A percentile compares a stretch with the other conserved stretches of the same genome.
These are phyloP conservation scores for Diphyllodes magnificus DNA, from an alignment of 2,113 vertebrate genomes.

Conservation along the genomic window DNA sequence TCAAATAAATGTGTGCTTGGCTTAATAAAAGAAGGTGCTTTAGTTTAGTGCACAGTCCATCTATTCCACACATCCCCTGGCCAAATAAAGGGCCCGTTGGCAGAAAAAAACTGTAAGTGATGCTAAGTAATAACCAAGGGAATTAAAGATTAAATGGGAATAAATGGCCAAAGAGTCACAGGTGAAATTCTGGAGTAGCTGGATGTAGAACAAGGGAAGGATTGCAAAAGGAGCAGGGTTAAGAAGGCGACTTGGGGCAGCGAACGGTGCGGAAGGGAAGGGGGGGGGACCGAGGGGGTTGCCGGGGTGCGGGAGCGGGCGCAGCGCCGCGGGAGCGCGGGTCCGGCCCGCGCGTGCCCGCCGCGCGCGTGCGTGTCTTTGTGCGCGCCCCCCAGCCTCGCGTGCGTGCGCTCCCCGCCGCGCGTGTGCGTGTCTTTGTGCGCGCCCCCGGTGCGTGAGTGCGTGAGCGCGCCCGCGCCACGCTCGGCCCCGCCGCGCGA, in stretches of 20 bases:
- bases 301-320: background rate
- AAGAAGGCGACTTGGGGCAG: fast-evolving
- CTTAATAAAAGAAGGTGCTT: background rate
- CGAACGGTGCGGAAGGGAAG: too few species aligned
- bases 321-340: background rate
- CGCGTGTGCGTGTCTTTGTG: background rate
- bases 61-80: background rate
- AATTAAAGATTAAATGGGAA: background rate
- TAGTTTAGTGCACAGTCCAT: background rate
- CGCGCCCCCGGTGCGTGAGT: background rate
- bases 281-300: too few species aligned
- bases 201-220: background rate
- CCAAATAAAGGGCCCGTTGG: background rate
- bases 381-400: too few species aligned
- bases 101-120: background rate
- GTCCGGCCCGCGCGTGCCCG: too few species aligned
- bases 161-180: background rate
- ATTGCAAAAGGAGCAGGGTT: background rate
- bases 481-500: background rate
- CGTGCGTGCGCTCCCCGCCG: too few species aligned
- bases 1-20: background rate
- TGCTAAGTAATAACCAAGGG: background rate
- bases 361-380: too few species aligned
- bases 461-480: background rate
- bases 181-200: background rate